These are phyloP conservation scores for Unio pictorum DNA, from an alignment of 2,888 invertebrate species.

Conservation along the genomic window DNA sequence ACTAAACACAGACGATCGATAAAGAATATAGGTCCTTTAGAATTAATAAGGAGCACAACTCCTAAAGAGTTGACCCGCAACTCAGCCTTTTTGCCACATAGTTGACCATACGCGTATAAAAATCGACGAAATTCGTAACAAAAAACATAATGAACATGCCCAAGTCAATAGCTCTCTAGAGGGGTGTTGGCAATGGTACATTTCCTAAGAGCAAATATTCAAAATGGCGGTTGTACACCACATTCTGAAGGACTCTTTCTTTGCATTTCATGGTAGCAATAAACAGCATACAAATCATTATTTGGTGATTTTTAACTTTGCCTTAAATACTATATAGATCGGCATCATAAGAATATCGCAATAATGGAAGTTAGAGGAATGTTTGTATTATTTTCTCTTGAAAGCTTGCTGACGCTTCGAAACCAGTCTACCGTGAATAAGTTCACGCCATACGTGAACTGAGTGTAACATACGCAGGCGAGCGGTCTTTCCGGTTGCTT, in stretches of 20 bases:
- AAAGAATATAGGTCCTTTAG: slow-evolving; percentile 29
- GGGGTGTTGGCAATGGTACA: slow-evolving; percentile 60
- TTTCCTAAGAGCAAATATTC: slow-evolving; percentile 55
- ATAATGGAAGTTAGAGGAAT: too few relatives aligned
- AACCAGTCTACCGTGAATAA: too few relatives aligned
- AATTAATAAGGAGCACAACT: slow-evolving; percentile 36
- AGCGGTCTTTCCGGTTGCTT: too few relatives aligned
- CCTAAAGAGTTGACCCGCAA: slow-evolving; percentile 26
- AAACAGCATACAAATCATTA: too few relatives aligned
- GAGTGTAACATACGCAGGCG: too few relatives aligned
- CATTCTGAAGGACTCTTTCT: slow-evolving; percentile 5
- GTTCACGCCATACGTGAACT: too few relatives aligned
- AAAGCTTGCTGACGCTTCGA: too few relatives aligned
- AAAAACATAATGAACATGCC: slow-evolving; percentile 70
- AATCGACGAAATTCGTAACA: slow-evolving; percentile 64
- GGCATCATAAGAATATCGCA: too few relatives aligned
- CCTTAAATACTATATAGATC: too few relatives aligned
- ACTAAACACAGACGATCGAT: slow-evolving; percentile 30
- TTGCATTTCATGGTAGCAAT: not conserved
- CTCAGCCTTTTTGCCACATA: slow-evolving; percentile 51
- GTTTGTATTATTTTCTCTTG: too few relatives aligned
- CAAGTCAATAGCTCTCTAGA: slow-evolving; percentile 62
- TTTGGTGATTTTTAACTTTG: too few relatives aligned
- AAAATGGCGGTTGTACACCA: slow-evolving; percentile 61
- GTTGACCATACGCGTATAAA: slow-evolving; percentile 59